Evolutionary conservation across 2,888 invertebrate species (phyloP).

Genomic region (Ornithoptera alexandrae): DNA sequence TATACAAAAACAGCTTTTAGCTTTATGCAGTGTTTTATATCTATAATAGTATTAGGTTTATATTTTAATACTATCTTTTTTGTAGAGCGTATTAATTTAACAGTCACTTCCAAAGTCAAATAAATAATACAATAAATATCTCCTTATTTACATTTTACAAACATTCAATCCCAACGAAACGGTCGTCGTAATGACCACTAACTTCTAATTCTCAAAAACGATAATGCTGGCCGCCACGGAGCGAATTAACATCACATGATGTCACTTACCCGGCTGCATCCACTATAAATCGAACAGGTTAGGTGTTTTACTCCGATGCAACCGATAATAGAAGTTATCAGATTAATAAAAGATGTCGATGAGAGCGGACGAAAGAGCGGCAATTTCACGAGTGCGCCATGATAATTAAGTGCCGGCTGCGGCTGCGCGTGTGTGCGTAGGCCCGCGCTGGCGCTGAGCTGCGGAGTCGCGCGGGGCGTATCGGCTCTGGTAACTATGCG

Average conservation of each 20-base stretch:
- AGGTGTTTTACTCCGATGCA: slow-evolving; percentile 62
- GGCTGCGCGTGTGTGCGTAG: slow-evolving; percentile 59
- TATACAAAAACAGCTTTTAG: too few species aligned
- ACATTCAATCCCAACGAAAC: slow-evolving; percentile 39
- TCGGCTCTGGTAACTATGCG: slow-evolving; percentile 79
- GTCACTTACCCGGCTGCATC: slow-evolving; percentile 71
- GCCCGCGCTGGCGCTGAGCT: slow-evolving; percentile 36
- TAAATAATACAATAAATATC: slow-evolving; percentile 36
- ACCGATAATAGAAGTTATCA: slow-evolving; percentile 70
- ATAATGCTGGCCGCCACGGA: slow-evolving; percentile 55
- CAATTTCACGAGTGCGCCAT: slow-evolving; percentile 71
- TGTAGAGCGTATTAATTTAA: slow-evolving; percentile 4
- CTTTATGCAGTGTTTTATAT: background rate
- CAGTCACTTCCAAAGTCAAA: slow-evolving; percentile 33
- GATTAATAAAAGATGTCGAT: slow-evolving; percentile 72
- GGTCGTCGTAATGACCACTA: slow-evolving; percentile 48
- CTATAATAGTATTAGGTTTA: background rate
- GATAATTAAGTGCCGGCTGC: slow-evolving; percentile 69
- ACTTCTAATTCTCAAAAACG: slow-evolving; percentile 34
- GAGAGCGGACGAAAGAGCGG: slow-evolving; percentile 65
- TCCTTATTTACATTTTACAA: slow-evolving; percentile 35
- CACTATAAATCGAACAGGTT: slow-evolving; percentile 66
- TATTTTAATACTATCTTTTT: background rate
- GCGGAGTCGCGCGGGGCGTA: slow-evolving; percentile 58
- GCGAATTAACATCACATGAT: slow-evolving; percentile 71